Base-by-base conservation (phyloP, 2,797 vertebrate genomes). In the Jordanella pulchra region DNA sequence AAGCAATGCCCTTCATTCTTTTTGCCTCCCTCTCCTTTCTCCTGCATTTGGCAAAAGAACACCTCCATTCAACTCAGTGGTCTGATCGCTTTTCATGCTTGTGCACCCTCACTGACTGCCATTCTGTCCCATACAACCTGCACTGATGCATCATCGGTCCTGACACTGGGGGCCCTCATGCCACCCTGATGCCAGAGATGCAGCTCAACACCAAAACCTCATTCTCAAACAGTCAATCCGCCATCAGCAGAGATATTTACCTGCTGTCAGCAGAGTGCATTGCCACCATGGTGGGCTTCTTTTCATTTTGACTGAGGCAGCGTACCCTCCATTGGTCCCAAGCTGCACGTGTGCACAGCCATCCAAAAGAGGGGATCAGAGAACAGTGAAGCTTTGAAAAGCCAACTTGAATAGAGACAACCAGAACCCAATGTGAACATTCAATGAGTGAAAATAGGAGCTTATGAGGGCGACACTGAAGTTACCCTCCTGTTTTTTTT, bases 51-150 rank as follows among this genome's bases (percentile, higher is more conserved):
- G 84, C 83, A 75, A 53, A 48, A 91, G 91, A 89, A 86, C 72
- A 70, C 82, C 67, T 74, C 80, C 56, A 86, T 92, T 92, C 88
- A 88, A 64, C 74, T 77, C 60, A 13, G 79, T 27, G 77, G 84
- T 84, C 89, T 86, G 86, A 89, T 89, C 87, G 74, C 65, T 75
- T 93, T 92, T 92, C 91, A 91, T 78, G 85, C 87, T 82, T 81
- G 81, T 88, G 81, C 78, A 44, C 70, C 66, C 61, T 56, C 84
- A 80, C 72, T 73, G 80, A 82, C 82, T 76, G 70, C 81, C 48
- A 77, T 68, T 85, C 85, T 76, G 83, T 83, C 76, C 71, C 76
- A 64, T 84, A 87, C 86, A 79, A 79, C 78, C 82, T 76, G 68
- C 53, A 84, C 63, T 76, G 83, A 89, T 76, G 71, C 1, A 70